Evolutionary conservation across 2,113 vertebrate species (phyloP), one percentile per base, ranked within the genome.

Genomic region (Tricholaema leucomelas): DNA sequence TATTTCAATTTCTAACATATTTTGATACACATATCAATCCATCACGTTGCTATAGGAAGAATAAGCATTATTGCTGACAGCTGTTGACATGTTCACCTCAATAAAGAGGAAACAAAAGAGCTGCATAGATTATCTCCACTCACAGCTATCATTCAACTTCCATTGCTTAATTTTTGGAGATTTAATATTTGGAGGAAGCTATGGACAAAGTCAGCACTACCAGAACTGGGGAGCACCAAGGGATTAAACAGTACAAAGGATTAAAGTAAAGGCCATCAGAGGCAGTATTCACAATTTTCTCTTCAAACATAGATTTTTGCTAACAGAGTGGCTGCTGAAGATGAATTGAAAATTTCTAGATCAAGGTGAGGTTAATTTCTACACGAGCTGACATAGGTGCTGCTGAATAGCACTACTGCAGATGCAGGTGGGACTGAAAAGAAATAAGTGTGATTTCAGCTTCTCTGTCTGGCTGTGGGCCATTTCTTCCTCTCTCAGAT

Each of bases 1-100:
- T 97, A 97, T 96, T 98, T 98, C 97, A 98, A 98, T 98, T 98
- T 98, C 98, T 97, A 98, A 98, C 96, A 93, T 97, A 98, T 97
- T 97, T 97, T 98, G 97, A 96, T 98, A 97, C 95, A 97, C 95
- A 96, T 97, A 98, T 97, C 97, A 91, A 98, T 98, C 95, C 81
- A 97, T 98, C 97, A 98, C 19, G 1, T 31, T 83, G 93, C 83
- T 88, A 94, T 91, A 95, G 92, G 91, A 92, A 50, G 88, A 96
- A 93, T 95, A 91, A 94, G 92, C 84, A 75, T 91, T 94, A 83
- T 27, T 93, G 90, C 92, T 95, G 96, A 88, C 94, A 96, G 95
- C 90, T 96, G 87, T 96, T 97, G 96, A 97, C 97, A 93, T 17
- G 79, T 84, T 94, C 94, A 93, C 91, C 94, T 93, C 95, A 91